Base-by-base conservation (phyloP, 2,888 invertebrate genomes). In the Oscheius sp. region DNA sequence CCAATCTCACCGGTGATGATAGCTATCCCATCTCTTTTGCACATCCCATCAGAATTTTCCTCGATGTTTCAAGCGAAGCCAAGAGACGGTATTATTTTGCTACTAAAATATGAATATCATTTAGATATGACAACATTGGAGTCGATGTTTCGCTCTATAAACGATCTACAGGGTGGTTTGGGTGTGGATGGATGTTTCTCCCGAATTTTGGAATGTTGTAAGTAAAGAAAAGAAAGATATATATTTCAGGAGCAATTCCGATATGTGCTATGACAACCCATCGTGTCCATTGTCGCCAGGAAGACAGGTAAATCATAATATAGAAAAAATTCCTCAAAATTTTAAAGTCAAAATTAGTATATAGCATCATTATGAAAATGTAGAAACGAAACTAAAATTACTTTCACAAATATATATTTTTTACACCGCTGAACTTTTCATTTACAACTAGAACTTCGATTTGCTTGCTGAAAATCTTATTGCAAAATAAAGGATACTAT, bases 181-280 rank as follows among this genome's bases (percentile, higher is more conserved):
- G 83, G 9, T 83, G 83, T 51, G 83, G 83, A 22, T 83, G 83
- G 83, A 67, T 82, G 63, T 80, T 77, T 61, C 61, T 83, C 22
- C 83, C 83, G 9, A 81, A 77, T 49, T 83, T 83, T 63, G 78
- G 80, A 36, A 51, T 79, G 47, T 67, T 83, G 82, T 82, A 41
- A 69, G 47, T 69, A 36, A n/a, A 49, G 2, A 50, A 67, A n/a
- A 24, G 47, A 63, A 50, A 63, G 36, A 9, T 41, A 2, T 2
- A 36, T 44, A 33, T 62, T 50, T 44, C 54, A 80, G 80, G 30
- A 75, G 73, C 67, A 80, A 73, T 61, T 71, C 74, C 20, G 74
- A 77, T 65, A 72, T 77, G 71, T 80, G 80, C 57, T 66, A 70
- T 44, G 77, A 80, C 63, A 78, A 80, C 50, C 78, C 75, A 9